Evolutionary conservation across 2,888 invertebrate genomes (phyloP).

Genomic region (Diplolepis rosae): DNA sequence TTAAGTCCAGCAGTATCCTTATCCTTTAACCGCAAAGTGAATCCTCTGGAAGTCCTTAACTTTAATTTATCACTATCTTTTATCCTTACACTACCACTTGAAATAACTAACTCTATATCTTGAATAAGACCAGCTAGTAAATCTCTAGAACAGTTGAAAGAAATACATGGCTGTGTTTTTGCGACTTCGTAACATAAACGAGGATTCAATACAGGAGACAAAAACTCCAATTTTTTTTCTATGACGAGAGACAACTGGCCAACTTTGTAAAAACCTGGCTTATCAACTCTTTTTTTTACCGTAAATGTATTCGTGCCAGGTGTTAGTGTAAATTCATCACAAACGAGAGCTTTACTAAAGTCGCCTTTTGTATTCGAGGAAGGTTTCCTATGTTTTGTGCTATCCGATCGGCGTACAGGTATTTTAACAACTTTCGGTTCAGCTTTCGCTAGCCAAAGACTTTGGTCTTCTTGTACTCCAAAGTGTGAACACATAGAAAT

Average conservation of each 20-base stretch:
- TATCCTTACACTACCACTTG: constrained; percentile 86
- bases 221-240: constrained; percentile 81
- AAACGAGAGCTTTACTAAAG: constrained; percentile 78
- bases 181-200: constrained; percentile 77
- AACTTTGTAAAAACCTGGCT: constrained; percentile 82
- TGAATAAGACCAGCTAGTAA: constrained; percentile 89
- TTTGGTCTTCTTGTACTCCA: constrained; percentile 88
- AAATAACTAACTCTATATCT: constrained; percentile 83
- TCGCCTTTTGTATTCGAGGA: constrained; percentile 81
- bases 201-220: constrained; percentile 79
- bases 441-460: constrained; percentile 83
- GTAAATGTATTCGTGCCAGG: constrained; percentile 81
- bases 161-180: constrained; percentile 76
- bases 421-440: constrained; percentile 80
- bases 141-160: constrained; percentile 79
- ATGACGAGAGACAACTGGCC: constrained; percentile 82
- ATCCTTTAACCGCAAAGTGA: constrained; percentile 76
- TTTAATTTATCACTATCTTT: constrained; percentile 79
- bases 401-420: constrained; percentile 82
- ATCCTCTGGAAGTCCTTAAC: constrained; percentile 81
- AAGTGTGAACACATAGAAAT: constrained; percentile 81
- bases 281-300: constrained; percentile 78
- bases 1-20: constrained; percentile 66
- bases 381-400: constrained; percentile 81
- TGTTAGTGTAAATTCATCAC: constrained; percentile 75